Evolutionary conservation across 1,140 invertebrate species (phyloP).

Genomic region (Heliconius nattereri): DNA sequence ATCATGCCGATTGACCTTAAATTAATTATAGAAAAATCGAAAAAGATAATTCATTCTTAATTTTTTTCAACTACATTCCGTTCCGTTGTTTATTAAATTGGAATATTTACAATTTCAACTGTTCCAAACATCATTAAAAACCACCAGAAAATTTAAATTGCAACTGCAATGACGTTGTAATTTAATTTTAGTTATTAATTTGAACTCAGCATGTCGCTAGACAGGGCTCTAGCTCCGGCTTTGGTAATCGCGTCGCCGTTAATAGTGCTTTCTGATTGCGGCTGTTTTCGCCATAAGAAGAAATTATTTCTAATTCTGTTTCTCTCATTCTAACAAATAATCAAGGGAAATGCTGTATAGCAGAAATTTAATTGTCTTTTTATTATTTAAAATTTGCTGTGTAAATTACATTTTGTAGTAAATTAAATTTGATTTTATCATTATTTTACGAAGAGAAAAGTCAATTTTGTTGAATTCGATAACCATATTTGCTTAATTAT

Average conservation of each 20-base stretch:
- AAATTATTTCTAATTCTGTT: conserved; percentile 41
- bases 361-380: conserved; percentile 36
- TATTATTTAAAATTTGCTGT: conserved; percentile 19
- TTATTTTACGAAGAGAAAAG: too few species aligned
- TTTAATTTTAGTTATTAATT: conserved; percentile 41
- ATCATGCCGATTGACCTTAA: too few species aligned
- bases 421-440: too few species aligned
- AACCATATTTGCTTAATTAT: too few species aligned
- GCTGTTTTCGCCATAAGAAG: conserved; percentile 40
- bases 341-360: conserved; percentile 31
- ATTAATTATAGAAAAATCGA: too few species aligned
- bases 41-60: too few species aligned
- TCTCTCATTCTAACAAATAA: conserved; percentile 33
- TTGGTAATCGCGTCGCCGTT: conserved; percentile 36
- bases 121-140: conserved; percentile 6
- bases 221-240: conserved; percentile 1
- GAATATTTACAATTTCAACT: background rate
- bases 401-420: conserved; percentile 9
- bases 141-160: conserved; percentile 12
- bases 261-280: conserved; percentile 30
- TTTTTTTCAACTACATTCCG: too few species aligned
- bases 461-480: too few species aligned
- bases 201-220: conserved; percentile 25
- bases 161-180: conserved; percentile 14
- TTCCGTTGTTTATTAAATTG: background rate